A percentile compares a stretch with the other conserved stretches of the same genome.
Evolutionary conservation across 2,797 vertebrate genomes (phyloP).

Genomic region (Micromesistius poutassou): DNA sequence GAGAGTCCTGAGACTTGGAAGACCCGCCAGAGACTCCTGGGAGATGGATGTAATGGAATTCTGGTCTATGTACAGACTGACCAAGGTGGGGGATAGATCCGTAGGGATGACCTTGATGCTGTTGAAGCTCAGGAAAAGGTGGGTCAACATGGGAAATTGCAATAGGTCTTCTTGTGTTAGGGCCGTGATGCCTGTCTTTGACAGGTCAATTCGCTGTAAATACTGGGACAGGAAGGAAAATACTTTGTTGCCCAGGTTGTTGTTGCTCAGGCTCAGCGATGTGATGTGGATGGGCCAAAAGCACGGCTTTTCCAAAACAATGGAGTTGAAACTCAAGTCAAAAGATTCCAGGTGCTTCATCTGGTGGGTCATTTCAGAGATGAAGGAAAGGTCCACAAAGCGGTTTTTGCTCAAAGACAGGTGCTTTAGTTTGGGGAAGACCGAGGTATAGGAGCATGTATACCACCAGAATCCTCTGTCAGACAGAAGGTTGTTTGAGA

Average conservation of each 20-base stretch:
- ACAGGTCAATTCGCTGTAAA: slow-evolving; percentile 69
- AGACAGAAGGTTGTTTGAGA: slow-evolving; percentile 62
- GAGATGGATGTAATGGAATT: slow-evolving; percentile 72
- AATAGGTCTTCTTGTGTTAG: slow-evolving; percentile 53
- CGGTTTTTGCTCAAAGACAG: slow-evolving; percentile 59
- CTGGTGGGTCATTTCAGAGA: slow-evolving; percentile 40
- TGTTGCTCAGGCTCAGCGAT: slow-evolving; percentile 73
- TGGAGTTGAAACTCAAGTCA: slow-evolving; percentile 79
- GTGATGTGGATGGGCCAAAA: slow-evolving; percentile 69
- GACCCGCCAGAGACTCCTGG: slow-evolving; percentile 60
- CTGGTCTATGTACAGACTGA: slow-evolving; percentile 68
- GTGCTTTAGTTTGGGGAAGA: slow-evolving; percentile 53
- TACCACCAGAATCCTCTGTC: slow-evolving; percentile 64
- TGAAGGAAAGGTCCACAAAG: slow-evolving; percentile 51
- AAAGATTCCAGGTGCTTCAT: slow-evolving; percentile 72
- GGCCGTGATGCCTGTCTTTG: slow-evolving; percentile 71
- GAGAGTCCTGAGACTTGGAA: slow-evolving; percentile 63
- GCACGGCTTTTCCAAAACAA: slow-evolving; percentile 51
- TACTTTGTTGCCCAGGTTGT: slow-evolving; percentile 67
- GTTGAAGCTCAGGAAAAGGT: slow-evolving; percentile 77
- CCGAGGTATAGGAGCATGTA: slow-evolving; percentile 37
- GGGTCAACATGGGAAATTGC: slow-evolving; percentile 63
- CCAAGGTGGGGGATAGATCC: slow-evolving; percentile 55
- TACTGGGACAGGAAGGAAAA: slow-evolving; percentile 75
- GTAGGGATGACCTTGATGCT: slow-evolving; percentile 70